Conservation (phyloP, 2,888 invertebrate species). For the Nomada hirtipes region DNA sequence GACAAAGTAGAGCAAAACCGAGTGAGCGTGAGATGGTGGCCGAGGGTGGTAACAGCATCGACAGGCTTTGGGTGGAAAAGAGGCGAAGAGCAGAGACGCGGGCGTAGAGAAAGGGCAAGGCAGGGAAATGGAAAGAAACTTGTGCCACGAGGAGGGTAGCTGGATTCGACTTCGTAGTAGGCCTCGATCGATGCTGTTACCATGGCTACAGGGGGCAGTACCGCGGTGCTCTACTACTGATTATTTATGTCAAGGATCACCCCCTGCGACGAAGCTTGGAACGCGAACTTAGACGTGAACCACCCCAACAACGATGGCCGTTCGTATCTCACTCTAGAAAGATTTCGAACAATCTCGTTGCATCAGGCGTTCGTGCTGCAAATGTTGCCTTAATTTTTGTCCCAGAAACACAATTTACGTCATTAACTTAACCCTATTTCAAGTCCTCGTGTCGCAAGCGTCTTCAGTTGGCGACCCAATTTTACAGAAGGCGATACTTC, state of each 20-base stretch:
- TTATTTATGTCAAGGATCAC: constrained; percentile 83
- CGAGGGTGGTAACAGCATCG: not conserved
- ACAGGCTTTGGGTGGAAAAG: not conserved
- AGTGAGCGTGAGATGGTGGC: not conserved
- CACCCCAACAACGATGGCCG: constrained; percentile 31
- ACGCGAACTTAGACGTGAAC: constrained; percentile 63
- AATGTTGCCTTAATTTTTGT: no score
- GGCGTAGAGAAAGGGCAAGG: constrained; percentile 25
- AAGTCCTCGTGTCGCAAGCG: not conserved
- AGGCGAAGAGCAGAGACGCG: not conserved
- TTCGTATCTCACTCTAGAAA: constrained; percentile 22
- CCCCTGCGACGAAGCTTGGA: constrained; percentile 57
- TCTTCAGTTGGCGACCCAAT: no score
- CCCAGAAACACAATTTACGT: constrained; percentile 5
- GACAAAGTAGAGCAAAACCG: constrained; percentile 18
- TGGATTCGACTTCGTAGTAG: constrained; percentile 68
- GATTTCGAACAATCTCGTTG: constrained; percentile 7
- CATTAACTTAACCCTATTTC: constrained; percentile 2
- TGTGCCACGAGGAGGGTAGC: constrained; percentile 51
- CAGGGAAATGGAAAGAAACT: constrained; percentile 51
- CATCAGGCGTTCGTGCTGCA: not conserved
- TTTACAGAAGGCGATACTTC: no score
- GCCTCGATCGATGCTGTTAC: constrained; percentile 75
- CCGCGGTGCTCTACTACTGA: constrained; percentile 80
- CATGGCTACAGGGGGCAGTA: constrained; percentile 70